Conservation (phyloP, 2,888 invertebrate species). For the Metellina segmentata region DNA sequence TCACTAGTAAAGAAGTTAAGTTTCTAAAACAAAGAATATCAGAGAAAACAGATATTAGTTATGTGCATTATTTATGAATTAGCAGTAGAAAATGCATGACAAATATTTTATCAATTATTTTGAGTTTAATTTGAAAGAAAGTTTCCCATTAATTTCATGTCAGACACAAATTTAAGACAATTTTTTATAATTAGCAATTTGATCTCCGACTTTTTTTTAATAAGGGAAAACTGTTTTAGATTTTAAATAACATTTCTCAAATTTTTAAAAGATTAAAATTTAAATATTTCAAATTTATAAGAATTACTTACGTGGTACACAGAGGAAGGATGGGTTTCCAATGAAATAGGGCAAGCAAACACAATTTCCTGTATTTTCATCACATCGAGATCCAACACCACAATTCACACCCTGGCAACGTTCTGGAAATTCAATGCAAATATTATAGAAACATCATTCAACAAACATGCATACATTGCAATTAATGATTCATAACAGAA, state of each 20-base stretch:
- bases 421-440: constrained; percentile 80
- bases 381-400: constrained; percentile 93
- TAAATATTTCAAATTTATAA: background rate
- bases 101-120: background rate
- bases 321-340: constrained; percentile 93
- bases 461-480: background rate
- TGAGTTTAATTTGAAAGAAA: background rate
- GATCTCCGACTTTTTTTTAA: background rate
- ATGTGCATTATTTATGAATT: no score
- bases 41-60: no score
- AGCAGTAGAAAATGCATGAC: no score
- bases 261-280: background rate
- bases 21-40: no score
- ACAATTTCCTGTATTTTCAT: constrained; percentile 90
- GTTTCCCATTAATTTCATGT: background rate
- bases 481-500: background rate
- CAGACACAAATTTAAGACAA: background rate
- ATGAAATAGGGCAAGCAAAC: constrained; percentile 92
- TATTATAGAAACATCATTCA: background rate
- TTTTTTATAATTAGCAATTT: background rate
- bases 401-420: constrained; percentile 93
- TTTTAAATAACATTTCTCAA: background rate
- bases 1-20: no score
- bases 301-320: constrained; percentile 91
- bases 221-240: background rate